Conservation (phyloP, 2,113 vertebrate genomes). For the Aptenodytes patagonicus region DNA sequence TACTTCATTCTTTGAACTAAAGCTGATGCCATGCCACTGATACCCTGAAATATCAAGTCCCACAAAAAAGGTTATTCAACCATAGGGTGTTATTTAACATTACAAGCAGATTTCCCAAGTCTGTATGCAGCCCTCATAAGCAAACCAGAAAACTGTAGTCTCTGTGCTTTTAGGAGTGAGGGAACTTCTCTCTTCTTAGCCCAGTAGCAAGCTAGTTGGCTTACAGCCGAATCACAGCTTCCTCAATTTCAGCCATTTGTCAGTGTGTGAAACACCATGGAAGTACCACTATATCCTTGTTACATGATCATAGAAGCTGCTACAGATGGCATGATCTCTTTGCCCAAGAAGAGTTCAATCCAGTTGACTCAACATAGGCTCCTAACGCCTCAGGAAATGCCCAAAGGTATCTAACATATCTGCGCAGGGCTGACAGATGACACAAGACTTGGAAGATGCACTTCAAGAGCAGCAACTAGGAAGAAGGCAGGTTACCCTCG, state of each 20-base stretch:
- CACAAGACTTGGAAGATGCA: not conserved
- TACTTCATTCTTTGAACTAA: not conserved
- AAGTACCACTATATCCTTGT: not conserved
- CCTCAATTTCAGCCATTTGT: not conserved
- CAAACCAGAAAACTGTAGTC: not conserved
- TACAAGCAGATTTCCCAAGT: not conserved
- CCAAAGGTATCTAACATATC: not conserved
- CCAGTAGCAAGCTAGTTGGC: not conserved
- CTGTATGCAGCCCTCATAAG: not conserved
- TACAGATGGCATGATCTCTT: not conserved
- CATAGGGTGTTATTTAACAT: not conserved
- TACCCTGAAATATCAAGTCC: not conserved
- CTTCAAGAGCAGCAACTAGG: not conserved
- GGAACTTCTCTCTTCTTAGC: not conserved
- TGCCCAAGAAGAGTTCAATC: not conserved
- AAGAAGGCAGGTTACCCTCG: not conserved
- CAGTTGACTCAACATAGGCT: not conserved
- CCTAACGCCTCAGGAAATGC: not conserved
- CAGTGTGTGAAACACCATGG: not conserved
- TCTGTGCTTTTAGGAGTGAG: not conserved
- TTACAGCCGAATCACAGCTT: not conserved
- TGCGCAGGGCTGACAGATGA: not conserved
- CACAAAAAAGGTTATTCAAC: not conserved
- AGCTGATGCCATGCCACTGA: not conserved
- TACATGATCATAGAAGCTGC: not conserved